Conservation (phyloP, 35 echinoderm and acorn worm genomes). For the Anneissia japonica region DNA sequence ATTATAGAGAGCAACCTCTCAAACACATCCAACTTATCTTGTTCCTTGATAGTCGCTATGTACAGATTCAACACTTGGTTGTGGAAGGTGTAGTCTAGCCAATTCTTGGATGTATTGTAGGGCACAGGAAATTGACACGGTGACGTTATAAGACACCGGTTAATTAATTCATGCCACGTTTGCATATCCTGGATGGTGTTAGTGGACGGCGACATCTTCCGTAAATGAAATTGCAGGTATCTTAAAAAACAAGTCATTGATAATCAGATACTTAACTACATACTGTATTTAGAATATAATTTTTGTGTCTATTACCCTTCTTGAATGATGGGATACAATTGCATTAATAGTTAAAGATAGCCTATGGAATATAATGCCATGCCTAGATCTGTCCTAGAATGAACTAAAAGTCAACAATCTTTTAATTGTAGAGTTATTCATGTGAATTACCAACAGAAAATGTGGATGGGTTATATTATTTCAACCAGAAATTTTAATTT, state of each 20-base stretch:
- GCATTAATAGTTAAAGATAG: too few relatives aligned
- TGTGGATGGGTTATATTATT: too few relatives aligned
- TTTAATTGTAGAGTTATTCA: too few relatives aligned
- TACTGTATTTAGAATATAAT: not conserved
- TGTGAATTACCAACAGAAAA: too few relatives aligned
- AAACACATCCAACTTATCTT: not conserved
- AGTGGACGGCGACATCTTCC: not conserved
- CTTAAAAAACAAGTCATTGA: not conserved
- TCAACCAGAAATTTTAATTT: too few relatives aligned
- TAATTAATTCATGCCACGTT: not conserved
- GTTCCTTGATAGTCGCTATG: not conserved
- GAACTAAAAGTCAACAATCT: too few relatives aligned
- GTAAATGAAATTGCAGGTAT: not conserved
- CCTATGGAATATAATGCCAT: too few relatives aligned
- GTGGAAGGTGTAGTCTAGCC: constrained; percentile 11
- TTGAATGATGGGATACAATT: too few relatives aligned
- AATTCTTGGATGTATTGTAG: not conserved
- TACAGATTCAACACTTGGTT: constrained; percentile 2
- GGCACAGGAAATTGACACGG: not conserved
- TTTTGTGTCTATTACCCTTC: too few relatives aligned
- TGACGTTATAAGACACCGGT: not conserved
- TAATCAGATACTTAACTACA: not conserved
- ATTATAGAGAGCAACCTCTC: not conserved
- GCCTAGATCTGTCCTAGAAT: too few relatives aligned
- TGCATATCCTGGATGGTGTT: not conserved